A percentile compares a stretch with the other conserved stretches of the same genome.
phyloP scores from a whole-genome alignment of 2,797 vertebrate species.

The Rhinophrynus dorsalis region DNA sequence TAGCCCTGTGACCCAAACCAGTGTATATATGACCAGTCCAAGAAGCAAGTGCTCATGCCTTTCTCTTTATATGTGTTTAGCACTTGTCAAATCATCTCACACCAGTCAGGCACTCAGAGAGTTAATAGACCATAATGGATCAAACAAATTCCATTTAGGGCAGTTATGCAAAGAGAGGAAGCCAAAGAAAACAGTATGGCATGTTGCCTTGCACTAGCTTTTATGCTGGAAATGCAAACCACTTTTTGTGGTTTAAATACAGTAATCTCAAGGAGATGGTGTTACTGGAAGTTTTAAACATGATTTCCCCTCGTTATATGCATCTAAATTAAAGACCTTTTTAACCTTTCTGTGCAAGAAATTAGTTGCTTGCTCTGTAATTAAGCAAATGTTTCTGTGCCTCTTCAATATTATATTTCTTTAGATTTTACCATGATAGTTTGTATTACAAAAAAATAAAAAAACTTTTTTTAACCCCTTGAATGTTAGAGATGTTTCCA shows the following conservation, averaged over 20 bases:
- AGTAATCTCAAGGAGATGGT: conserved; percentile 62
- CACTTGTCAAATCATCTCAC: too few relatives aligned
- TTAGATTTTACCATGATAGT: too few relatives aligned
- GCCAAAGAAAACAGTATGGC: conserved; percentile 52
- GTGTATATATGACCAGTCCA: too few relatives aligned
- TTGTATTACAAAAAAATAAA: too few relatives aligned
- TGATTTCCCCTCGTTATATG: conserved; percentile 57
- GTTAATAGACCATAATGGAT: too few relatives aligned
- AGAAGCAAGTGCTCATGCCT: too few relatives aligned
- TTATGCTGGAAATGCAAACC: conserved; percentile 64
- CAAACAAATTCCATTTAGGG: conserved; percentile 53
- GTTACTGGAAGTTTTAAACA: conserved; percentile 70
- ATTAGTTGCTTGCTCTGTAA: conserved; percentile 54
- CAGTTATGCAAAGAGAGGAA: conserved; percentile 49
- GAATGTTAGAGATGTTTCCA: too few relatives aligned
- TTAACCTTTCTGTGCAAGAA: conserved; percentile 63
- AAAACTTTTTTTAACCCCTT: too few relatives aligned
- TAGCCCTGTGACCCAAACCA: too few relatives aligned
- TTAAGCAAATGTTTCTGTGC: conserved; percentile 59
- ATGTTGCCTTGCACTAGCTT: conserved; percentile 51
- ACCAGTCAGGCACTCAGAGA: too few relatives aligned
- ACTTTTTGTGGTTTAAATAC: conserved; percentile 62
- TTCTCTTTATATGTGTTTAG: too few relatives aligned
- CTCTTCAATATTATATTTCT: too few relatives aligned
- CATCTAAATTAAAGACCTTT: conserved; percentile 61